Evolutionary conservation across 2,797 vertebrate genomes (phyloP), one percentile per base, ranked within the genome.

Genomic region (Nyctibius grandis): DNA sequence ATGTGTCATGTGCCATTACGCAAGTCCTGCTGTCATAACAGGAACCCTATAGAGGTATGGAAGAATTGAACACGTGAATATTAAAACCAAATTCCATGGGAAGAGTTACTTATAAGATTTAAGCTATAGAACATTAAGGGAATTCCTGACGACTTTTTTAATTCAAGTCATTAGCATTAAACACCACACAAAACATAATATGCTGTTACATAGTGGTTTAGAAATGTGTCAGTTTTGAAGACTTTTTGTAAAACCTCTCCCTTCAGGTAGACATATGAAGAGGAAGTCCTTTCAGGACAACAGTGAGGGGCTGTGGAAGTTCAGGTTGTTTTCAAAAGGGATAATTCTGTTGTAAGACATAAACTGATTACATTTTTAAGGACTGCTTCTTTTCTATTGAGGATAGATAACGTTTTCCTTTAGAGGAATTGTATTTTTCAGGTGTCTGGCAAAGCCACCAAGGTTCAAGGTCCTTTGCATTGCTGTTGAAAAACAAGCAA

Each of bases 1-100:
- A 40, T 0, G 0, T 34, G 47, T 17, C 14, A 12, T 12, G 6
- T 11, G 12, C 15, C 18, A 12, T 61, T n/a, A 48, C 31, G 6
- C 8, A 85, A 78, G n/a, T 34, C 15, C 34, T 68, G 15, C 15
- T 65, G 14, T 45, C n/a, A 18, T 21, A 78, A 22, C 3, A 8
- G 25, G 19, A 54, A 61, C 17, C 18, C 20, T 17, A 38, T 34
- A 68, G 18, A 70, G 23, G 56, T 20, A 60, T 1, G 14, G 45
- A 91, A 85, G 36, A 78, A 63, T 70, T 31, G 64, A 85, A 75
- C 23, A 26, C 26, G 34, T 44, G 11, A 78, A 60, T 31, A 68
- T 56, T 15, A 68, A 50, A 82, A 34, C 3, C 12, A 73, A 89
- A 79, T 48, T 79, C 7, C 53, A 40, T 31, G 12, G 20, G 17